A percentile compares a stretch with the other conserved stretches of the same genome.
These are phyloP conservation scores for Hepsetus odoe DNA, from an alignment of 2,113 vertebrate genomes.

Conservation along the genomic window DNA sequence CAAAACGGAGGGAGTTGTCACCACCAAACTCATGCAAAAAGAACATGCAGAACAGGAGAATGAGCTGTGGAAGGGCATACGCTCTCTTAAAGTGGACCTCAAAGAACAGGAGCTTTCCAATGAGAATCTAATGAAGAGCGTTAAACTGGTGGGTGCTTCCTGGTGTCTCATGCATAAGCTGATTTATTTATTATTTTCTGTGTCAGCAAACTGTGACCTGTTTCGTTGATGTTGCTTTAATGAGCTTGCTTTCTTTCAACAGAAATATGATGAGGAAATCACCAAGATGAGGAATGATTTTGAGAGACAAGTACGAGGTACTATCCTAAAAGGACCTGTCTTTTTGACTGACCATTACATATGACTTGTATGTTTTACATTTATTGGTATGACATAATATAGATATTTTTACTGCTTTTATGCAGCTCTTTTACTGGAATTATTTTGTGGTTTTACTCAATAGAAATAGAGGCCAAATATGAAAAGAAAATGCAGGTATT, in stretches of 20 bases:
- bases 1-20: slow-evolving; percentile 71
- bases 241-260: slow-evolving; percentile 50
- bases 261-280: slow-evolving; percentile 86
- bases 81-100: slow-evolving; percentile 69
- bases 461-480: slow-evolving; percentile 83
- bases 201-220: neutral
- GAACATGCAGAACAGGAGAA: slow-evolving; percentile 79
- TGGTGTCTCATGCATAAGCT: too few species aligned
- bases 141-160: slow-evolving; percentile 82
- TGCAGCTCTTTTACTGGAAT: neutral
- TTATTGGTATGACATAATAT: neutral
- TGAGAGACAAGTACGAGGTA: slow-evolving; percentile 84
- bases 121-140: slow-evolving; percentile 75
- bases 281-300: slow-evolving; percentile 71
- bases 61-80: slow-evolving; percentile 70
- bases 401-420: neutral
- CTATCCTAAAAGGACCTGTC: neutral
- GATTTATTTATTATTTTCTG: neutral
- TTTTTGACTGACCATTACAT: neutral
- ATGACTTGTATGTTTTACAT: neutral
- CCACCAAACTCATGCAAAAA: slow-evolving; percentile 74
- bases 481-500: slow-evolving; percentile 78
- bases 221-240: neutral
- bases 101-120: slow-evolving; percentile 82
- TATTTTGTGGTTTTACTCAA: neutral